phyloP scores from a whole-genome alignment of 1,140 invertebrate species.

The Euura saliciscinereae region DNA sequence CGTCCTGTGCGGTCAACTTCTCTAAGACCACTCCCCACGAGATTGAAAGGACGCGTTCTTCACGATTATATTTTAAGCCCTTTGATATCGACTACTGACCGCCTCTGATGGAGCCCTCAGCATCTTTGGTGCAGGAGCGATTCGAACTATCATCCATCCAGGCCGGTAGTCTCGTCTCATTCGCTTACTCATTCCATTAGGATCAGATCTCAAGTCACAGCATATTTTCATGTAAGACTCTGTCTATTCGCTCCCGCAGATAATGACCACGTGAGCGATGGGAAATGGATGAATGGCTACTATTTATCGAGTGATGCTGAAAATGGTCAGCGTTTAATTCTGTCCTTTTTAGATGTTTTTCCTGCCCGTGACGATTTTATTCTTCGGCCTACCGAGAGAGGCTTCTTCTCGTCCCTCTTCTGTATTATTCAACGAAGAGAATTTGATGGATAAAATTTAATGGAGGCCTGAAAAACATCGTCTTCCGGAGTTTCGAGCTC shows the following conservation, averaged over 20 bases:
- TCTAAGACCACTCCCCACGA: not conserved
- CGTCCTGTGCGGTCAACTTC: not conserved
- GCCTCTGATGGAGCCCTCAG: not conserved
- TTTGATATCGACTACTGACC: not conserved
- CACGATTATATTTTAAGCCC: not conserved
- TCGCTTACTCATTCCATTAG: slow-evolving; percentile 7
- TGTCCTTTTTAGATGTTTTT: no score
- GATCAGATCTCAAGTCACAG: not conserved
- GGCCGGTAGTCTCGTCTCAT: not conserved
- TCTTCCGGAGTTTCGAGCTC: not conserved
- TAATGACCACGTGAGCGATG: no score
- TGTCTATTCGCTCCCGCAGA: no score
- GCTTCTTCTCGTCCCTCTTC: not conserved
- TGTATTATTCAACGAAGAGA: not conserved
- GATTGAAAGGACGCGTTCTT: not conserved
- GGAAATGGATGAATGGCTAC: no score
- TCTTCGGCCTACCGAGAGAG: not conserved
- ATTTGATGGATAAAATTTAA: no score
- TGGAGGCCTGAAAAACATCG: not conserved
- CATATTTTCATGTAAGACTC: no score
- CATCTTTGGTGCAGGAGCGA: not conserved
- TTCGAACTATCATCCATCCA: not conserved
- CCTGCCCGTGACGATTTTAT: no score
- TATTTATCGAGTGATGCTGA: no score
- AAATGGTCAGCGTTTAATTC: no score